Conservation (phyloP, 2,797 vertebrate genomes). For the Coilia nasus region DNA sequence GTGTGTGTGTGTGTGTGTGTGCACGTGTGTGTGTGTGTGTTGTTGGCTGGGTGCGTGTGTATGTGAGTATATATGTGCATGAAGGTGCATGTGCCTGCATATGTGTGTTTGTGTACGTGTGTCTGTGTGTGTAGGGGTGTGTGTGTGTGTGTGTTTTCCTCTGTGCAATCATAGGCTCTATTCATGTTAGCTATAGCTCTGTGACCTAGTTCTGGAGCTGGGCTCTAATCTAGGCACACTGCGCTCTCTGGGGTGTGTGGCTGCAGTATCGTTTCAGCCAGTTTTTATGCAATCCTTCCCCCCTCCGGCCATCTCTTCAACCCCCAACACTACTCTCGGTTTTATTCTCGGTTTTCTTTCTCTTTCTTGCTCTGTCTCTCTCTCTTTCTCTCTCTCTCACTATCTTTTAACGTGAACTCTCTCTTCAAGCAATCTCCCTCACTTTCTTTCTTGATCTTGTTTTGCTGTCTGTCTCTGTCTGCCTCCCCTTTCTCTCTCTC, state of each 20-base stretch:
- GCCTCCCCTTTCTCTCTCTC: conserved; percentile 33
- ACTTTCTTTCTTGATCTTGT: not conserved
- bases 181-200: conserved; percentile 49
- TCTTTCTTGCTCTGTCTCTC: conserved; percentile 32
- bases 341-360: conserved; percentile 30
- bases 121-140: conserved; percentile 68
- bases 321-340: not conserved
- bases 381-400: conserved; percentile 34
- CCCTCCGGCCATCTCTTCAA: not conserved
- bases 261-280: conserved; percentile 4
- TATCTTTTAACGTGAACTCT: not conserved
- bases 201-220: conserved; percentile 71
- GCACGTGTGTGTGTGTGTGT: conserved; percentile 46
- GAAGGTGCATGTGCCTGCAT: too few species aligned
- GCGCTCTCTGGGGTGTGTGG: conserved; percentile 35
- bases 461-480: conserved; percentile 37
- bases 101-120: conserved; percentile 38
- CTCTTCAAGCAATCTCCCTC: too few species aligned
- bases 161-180: conserved; percentile 47
- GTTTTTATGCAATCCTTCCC: not conserved
- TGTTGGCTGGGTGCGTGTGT: not conserved
- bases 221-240: conserved; percentile 63
- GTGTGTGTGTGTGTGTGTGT: conserved; percentile 48
- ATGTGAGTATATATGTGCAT: not conserved
- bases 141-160: conserved; percentile 36